phyloP scores from a whole-genome alignment of 1,140 invertebrate genomes.

The Orussus abietinus region DNA sequence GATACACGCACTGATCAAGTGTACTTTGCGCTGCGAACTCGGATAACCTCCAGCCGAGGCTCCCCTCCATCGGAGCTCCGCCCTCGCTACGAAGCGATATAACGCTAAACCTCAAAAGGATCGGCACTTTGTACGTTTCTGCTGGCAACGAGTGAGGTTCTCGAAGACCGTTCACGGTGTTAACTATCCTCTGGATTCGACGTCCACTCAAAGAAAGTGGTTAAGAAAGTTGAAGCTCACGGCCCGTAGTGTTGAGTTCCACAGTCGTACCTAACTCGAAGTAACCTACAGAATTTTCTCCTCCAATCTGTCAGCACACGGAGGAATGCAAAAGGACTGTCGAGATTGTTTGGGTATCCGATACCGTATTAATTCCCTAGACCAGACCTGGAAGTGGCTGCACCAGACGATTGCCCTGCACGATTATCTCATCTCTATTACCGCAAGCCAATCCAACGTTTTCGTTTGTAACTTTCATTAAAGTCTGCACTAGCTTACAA shows the following conservation, averaged over 20 bases:
- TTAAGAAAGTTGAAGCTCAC: not conserved
- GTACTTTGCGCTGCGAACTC: slow-evolving; percentile 43
- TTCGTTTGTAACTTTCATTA: slow-evolving; percentile 34
- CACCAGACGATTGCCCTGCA: slow-evolving; percentile 83
- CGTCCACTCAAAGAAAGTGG: not conserved
- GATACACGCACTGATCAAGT: slow-evolving; percentile 37
- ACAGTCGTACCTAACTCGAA: not conserved
- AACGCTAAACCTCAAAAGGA: slow-evolving; percentile 18
- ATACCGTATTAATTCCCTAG: slow-evolving; percentile 75
- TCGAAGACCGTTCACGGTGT: not conserved
- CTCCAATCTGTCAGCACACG: slow-evolving; percentile 60
- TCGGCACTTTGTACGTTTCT: not conserved
- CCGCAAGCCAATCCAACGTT: slow-evolving; percentile 66
- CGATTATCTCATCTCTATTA: slow-evolving; percentile 77
- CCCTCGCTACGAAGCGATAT: too few species aligned
- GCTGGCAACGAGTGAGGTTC: not conserved
- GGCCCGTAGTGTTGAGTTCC: not conserved
- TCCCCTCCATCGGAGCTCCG: slow-evolving; percentile 12
- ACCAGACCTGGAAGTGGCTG: slow-evolving; percentile 90
- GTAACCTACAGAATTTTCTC: slow-evolving; percentile 38
- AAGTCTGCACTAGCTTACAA: too few species aligned
- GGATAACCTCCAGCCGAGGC: slow-evolving; percentile 40
- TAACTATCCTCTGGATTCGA: not conserved
- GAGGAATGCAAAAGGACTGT: slow-evolving; percentile 77
- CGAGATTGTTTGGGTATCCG: slow-evolving; percentile 82